phyloP scores from a whole-genome alignment of 2,113 vertebrate genomes.

The Phalacrocorax carbo region DNA sequence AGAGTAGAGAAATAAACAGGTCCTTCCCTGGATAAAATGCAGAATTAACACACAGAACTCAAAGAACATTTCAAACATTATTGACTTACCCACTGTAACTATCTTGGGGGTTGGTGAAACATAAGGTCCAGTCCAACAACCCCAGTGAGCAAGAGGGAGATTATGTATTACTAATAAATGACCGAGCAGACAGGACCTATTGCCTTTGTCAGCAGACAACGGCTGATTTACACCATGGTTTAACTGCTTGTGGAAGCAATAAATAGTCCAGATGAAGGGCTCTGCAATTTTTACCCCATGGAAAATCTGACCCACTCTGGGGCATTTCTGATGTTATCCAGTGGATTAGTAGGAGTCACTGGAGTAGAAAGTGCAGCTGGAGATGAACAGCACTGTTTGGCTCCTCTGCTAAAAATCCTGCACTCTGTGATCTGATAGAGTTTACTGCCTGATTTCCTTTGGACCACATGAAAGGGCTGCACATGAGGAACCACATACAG shows the following conservation, averaged over 20 bases:
- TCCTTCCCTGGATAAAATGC: background rate
- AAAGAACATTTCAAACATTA: background rate
- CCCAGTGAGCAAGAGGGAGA: background rate
- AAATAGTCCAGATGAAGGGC: background rate
- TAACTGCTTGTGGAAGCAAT: background rate
- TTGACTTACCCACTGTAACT: background rate
- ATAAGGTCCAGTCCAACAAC: background rate
- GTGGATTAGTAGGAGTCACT: background rate
- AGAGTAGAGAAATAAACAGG: background rate
- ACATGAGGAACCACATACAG: background rate
- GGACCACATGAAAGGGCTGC: background rate
- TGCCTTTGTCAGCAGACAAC: conserved; percentile 32
- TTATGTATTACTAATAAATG: conserved; percentile 21
- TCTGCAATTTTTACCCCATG: background rate
- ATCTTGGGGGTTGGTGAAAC: background rate
- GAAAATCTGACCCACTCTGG: background rate
- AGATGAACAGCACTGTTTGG: background rate
- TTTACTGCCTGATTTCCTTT: background rate
- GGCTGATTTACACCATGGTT: background rate
- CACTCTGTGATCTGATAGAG: background rate
- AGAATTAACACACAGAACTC: background rate
- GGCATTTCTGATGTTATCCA: background rate
- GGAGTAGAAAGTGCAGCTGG: background rate
- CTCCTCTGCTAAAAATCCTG: background rate
- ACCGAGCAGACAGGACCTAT: background rate